phyloP scores from a whole-genome alignment of 2,797 vertebrate species.

The Hoplostethus atlanticus region DNA sequence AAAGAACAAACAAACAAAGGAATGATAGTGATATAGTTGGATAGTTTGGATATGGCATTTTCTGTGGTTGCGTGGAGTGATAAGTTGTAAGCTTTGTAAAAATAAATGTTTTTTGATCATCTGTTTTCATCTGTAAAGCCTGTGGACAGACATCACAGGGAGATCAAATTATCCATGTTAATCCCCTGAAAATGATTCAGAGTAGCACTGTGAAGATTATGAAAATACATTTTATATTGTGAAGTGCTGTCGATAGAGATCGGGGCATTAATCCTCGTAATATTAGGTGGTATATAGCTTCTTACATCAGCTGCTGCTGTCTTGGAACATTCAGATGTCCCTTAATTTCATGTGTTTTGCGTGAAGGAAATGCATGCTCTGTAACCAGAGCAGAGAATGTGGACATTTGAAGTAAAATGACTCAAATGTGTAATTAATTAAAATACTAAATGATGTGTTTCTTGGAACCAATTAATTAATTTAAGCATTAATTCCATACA shows the following conservation, averaged over 20 bases:
- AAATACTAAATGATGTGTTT: too few relatives aligned
- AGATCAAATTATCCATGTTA: constrained; percentile 30
- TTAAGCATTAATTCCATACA: too few relatives aligned
- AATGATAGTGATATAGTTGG: neutral
- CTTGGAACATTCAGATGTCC: constrained; percentile 21
- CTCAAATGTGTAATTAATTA: neutral
- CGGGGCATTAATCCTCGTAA: constrained; percentile 54
- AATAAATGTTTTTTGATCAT: too few relatives aligned
- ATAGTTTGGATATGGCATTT: neutral
- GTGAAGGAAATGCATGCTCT: constrained; percentile 8
- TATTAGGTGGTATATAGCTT: constrained; percentile 27
- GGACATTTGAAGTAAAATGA: neutral
- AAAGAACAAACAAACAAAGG: neutral
- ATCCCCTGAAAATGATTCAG: constrained; percentile 1
- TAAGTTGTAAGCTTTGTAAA: neutral
- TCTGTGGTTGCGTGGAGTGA: neutral
- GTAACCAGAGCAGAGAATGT: neutral
- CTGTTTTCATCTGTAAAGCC: constrained; percentile 15
- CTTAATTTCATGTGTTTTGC: constrained; percentile 14
- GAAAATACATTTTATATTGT: constrained; percentile 48
- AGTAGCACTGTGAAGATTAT: constrained; percentile 23
- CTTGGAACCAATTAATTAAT: too few relatives aligned
- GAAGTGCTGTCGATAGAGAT: constrained; percentile 39
- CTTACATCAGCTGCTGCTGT: constrained; percentile 24
- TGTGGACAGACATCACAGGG: constrained; percentile 19